A percentile compares a stretch with the other conserved stretches of the same genome.
These are phyloP conservation scores for Drosophila nasuta DNA, from an alignment of 1,140 invertebrate species.

Conservation along the genomic window DNA sequence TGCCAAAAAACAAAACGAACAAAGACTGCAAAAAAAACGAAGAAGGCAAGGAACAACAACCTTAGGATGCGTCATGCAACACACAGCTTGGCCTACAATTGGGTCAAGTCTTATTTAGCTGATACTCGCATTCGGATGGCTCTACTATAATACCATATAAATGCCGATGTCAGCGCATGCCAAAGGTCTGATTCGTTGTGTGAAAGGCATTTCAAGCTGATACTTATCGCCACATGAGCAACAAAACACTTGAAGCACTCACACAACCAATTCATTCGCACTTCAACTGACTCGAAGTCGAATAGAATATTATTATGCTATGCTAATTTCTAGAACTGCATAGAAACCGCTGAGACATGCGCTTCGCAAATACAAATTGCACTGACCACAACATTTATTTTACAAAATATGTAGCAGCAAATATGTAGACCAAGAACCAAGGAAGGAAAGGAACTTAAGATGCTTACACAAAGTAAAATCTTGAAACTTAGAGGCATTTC, in stretches of 20 bases:
- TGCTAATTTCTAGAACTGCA: slow-evolving; percentile 22
- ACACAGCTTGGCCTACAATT: slow-evolving; percentile 45
- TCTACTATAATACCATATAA: slow-evolving; percentile 12
- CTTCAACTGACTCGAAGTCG: slow-evolving; percentile 2
- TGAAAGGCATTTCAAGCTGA: slow-evolving; percentile 47
- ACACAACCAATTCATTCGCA: neutral
- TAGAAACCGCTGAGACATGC: slow-evolving; percentile 24
- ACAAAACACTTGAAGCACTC: slow-evolving; percentile 11
- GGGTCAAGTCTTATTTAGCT: slow-evolving; percentile 63
- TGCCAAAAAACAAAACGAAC: slow-evolving; percentile 3
- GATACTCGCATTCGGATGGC: slow-evolving; percentile 48
- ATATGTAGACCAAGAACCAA: neutral
- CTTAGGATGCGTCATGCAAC: slow-evolving; percentile 62
- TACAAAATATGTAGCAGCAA: neutral
- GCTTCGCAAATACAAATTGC: slow-evolving; percentile 15
- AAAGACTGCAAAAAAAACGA: neutral
- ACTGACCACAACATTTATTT: slow-evolving; percentile 18
- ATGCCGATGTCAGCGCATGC: slow-evolving; percentile 71
- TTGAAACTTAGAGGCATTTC: slow-evolving; percentile 12
- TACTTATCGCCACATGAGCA: slow-evolving; percentile 28
- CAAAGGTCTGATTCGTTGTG: slow-evolving; percentile 56
- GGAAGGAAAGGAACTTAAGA: slow-evolving; percentile 5
- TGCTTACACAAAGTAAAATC: slow-evolving; percentile 3
- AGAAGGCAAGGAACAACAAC: neutral
- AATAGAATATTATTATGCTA: slow-evolving; percentile 10